These are phyloP conservation scores for Tetrao urogallus DNA, from an alignment of 2,113 vertebrate species.

Conservation along the genomic window DNA sequence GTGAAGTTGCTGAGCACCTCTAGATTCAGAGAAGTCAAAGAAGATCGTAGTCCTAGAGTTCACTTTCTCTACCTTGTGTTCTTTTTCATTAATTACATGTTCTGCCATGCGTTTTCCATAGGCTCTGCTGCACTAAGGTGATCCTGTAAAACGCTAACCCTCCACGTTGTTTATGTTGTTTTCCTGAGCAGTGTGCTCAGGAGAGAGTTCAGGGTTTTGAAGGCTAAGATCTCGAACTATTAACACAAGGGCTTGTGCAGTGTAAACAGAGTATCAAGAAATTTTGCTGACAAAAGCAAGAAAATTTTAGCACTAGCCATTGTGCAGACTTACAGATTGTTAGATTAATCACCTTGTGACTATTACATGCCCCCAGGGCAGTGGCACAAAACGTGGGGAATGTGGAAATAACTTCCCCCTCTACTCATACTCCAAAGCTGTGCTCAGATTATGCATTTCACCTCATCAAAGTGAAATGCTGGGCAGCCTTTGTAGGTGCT, in stretches of 20 bases:
- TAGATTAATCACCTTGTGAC: not conserved
- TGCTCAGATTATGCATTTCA: not conserved
- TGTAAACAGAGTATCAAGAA: not conserved
- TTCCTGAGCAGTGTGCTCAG: not conserved
- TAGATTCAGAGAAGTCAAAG: not conserved
- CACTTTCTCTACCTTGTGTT: not conserved
- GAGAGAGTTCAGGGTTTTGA: not conserved
- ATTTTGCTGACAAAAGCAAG: not conserved
- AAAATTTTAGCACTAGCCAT: not conserved
- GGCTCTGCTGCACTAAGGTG: not conserved
- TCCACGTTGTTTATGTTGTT: not conserved
- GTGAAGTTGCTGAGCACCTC: not conserved
- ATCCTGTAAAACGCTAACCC: not conserved
- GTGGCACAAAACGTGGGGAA: not conserved
- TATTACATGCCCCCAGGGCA: not conserved
- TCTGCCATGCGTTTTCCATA: not conserved
- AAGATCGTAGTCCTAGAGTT: not conserved
- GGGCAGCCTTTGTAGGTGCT: not conserved
- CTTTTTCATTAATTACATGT: not conserved
- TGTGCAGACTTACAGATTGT: fast-evolving
- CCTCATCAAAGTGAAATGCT: not conserved
- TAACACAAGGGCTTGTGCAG: not conserved
- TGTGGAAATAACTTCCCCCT: not conserved
- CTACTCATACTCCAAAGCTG: not conserved
- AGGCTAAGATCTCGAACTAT: not conserved